phyloP scores from a whole-genome alignment of 2,797 vertebrate species.

The Euphonia xanthogaster region DNA sequence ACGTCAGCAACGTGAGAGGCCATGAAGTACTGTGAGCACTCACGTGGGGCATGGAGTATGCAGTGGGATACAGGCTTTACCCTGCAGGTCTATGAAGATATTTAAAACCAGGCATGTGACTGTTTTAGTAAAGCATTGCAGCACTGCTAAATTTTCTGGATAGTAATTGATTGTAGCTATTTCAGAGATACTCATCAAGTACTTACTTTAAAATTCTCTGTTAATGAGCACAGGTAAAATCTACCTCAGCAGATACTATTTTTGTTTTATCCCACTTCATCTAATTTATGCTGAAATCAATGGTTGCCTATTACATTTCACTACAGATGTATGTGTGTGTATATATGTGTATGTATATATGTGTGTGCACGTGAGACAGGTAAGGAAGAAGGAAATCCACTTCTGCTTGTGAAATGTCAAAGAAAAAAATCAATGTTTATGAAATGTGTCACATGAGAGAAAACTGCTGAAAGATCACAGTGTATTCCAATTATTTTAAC shows the following conservation, averaged over 20 bases:
- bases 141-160: not conserved
- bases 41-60: not conserved
- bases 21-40: not conserved
- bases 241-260: not conserved
- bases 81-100: not conserved
- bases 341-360: not conserved
- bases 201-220: not conserved
- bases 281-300: not conserved
- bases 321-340: not conserved
- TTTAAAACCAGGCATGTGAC: not conserved
- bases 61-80: not conserved
- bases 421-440: not conserved
- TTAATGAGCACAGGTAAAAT: not conserved
- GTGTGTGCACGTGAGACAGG: not conserved
- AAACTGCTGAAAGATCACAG: not conserved
- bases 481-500: not conserved
- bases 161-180: not conserved
- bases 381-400: not conserved
- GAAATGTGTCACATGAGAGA: not conserved
- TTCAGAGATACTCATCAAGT: not conserved
- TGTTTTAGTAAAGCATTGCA: not conserved
- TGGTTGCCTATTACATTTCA: not conserved
- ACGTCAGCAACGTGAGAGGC: not conserved
- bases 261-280: not conserved
- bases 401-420: not conserved